Evolutionary conservation across 53 echinoderm and acorn worm genomes (phyloP), one percentile per base, ranked within the genome.

Genomic region (Holothuria leucospilota): DNA sequence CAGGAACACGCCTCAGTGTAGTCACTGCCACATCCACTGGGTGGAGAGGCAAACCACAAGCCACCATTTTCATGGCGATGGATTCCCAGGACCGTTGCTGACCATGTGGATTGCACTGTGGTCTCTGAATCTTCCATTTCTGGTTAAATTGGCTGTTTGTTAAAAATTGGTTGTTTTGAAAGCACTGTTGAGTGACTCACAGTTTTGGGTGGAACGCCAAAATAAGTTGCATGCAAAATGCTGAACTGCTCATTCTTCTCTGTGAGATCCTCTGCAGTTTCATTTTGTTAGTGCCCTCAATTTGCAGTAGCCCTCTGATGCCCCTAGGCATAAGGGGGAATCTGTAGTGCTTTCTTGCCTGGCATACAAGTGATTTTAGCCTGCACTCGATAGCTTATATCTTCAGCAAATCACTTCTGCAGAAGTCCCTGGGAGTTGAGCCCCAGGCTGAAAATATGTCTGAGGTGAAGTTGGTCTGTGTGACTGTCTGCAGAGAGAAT

Each of bases 71-170:
- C 21, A 40, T 20, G 34, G 39, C n/a, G 0, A 38, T 29, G 73
- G 41, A 8, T 11, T 40, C 41, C 29, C 34, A 0, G 21, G 27
- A 49, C 27, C 29, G 12, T 72, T 72, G 39, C 39, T 72, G 11
- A 72, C 5, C 73, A 72, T 72, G 39, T 72, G 73, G 4, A 72
- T 72, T 9, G 73, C 73, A 72, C 73, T 72, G 73, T 72, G 73
- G 39, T 72, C 73, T 39, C 73, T 7, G 8, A 28, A n/a, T 21
- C 25, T 40, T 4, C 51, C 73, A 72, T 72, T 40, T 21, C 73
- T 11, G 10, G 3, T 3, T 3, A 65, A 65, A 65, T 8, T 65
- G 18, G 49, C 9, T 0, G 4, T 11, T 4, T 49, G 9, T 49
- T 49, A 4, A 1, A 6, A 6, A 6, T 49, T 11, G 0, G 49